Percentiles rank a stretch among this genome's conserved stretches.
These are phyloP conservation scores for Biston betularia DNA, from an alignment of 2,888 invertebrate species.

Conservation along the genomic window DNA sequence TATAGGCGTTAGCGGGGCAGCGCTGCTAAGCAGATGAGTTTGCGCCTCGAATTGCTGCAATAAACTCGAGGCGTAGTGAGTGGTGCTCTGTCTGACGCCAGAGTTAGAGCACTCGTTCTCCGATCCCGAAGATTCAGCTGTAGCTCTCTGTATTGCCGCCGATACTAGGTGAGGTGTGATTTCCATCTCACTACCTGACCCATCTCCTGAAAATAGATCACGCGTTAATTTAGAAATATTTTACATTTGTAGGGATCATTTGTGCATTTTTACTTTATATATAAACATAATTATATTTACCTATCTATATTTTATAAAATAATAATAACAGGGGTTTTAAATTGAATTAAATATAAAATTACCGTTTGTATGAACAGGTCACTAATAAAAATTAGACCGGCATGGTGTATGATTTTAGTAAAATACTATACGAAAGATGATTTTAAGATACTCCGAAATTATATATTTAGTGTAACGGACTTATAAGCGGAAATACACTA, in stretches of 20 bases:
- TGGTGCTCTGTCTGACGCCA: slow-evolving; percentile 81
- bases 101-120: slow-evolving; percentile 89
- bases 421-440: too few relatives aligned
- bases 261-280: neutral
- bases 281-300: too few relatives aligned
- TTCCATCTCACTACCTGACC: slow-evolving; percentile 91
- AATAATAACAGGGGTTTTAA: too few relatives aligned
- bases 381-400: too few relatives aligned
- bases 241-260: neutral
- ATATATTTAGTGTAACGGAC: too few relatives aligned
- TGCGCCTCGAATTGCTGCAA: slow-evolving; percentile 93
- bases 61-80: slow-evolving; percentile 90
- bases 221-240: neutral
- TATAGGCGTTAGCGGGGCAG: slow-evolving; percentile 69
- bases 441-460: too few relatives aligned
- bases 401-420: too few relatives aligned
- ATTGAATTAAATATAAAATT: too few relatives aligned
- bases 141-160: slow-evolving; percentile 91
- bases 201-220: slow-evolving; percentile 75
- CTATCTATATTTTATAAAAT: too few relatives aligned
- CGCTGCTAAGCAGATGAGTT: slow-evolving; percentile 89
- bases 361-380: too few relatives aligned
- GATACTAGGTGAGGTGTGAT: slow-evolving; percentile 91
- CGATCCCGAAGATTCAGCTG: slow-evolving; percentile 89
- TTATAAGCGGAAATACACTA: too few relatives aligned